Percentiles rank a stretch among this genome's conserved stretches.
These are phyloP conservation scores for Tyto alba DNA, from an alignment of 2,113 vertebrate genomes.

Conservation along the genomic window DNA sequence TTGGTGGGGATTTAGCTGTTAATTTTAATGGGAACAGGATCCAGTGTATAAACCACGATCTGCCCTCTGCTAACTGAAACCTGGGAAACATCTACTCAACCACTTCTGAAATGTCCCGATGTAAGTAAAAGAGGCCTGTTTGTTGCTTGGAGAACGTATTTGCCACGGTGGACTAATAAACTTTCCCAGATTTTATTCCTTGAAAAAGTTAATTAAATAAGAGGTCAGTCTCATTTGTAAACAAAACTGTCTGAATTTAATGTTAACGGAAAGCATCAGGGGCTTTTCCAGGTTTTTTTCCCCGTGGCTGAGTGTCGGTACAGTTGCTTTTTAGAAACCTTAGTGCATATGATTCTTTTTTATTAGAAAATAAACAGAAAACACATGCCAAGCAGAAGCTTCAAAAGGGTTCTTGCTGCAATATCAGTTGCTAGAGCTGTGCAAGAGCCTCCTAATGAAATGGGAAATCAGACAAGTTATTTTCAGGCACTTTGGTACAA, in stretches of 20 bases:
- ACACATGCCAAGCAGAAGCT: background rate
- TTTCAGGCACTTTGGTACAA: background rate
- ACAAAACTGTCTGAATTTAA: slow-evolving; percentile 8
- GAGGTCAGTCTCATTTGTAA: slow-evolving; percentile 20
- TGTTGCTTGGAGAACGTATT: background rate
- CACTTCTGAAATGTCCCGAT: background rate
- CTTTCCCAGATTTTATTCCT: background rate
- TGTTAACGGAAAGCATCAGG: background rate
- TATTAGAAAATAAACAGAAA: slow-evolving; percentile 40
- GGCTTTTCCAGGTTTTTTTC: background rate
- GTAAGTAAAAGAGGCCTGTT: background rate
- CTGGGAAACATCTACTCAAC: background rate
- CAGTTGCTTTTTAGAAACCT: slow-evolving; percentile 8
- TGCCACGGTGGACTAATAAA: slow-evolving; percentile 3
- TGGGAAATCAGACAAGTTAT: background rate
- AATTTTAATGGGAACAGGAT: background rate
- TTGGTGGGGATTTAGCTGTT: background rate
- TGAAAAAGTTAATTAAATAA: background rate
- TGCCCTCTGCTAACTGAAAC: background rate
- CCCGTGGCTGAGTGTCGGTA: background rate
- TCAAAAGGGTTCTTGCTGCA: background rate
- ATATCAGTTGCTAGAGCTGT: background rate
- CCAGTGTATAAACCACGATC: background rate
- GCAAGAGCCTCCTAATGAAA: background rate
- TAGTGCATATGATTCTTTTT: background rate